A percentile compares a stretch with the other conserved stretches of the same genome.
These are phyloP conservation scores for Microtus oregoni DNA, from an alignment of 2,113 vertebrate genomes.

Conservation along the genomic window DNA sequence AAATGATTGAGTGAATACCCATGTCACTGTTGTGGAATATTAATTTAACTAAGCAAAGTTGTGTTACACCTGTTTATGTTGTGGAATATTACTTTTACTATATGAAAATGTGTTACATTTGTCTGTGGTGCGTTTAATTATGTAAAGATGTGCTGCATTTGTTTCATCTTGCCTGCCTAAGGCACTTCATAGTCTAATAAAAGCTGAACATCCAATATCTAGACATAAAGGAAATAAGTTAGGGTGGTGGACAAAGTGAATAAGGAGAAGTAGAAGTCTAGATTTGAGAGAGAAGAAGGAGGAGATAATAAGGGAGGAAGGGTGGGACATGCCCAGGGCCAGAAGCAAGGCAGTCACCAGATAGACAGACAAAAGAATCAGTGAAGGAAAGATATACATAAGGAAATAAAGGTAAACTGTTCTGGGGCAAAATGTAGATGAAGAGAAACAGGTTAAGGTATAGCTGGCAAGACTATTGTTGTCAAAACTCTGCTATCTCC, in stretches of 20 bases:
- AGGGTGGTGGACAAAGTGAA: not conserved
- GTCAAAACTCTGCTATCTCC: too few species aligned
- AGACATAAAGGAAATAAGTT: not conserved
- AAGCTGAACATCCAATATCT: not conserved
- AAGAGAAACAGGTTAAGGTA: not conserved
- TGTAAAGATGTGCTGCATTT: not conserved
- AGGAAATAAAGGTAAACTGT: not conserved
- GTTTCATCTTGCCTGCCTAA: not conserved
- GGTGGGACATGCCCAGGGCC: not conserved
- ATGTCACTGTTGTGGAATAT: not conserved
- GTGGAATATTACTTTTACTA: too few species aligned
- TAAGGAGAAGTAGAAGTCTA: not conserved
- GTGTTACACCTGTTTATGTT: not conserved
- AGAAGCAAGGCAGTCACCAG: not conserved
- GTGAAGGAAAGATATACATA: not conserved
- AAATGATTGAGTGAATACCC: not conserved
- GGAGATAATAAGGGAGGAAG: not conserved
- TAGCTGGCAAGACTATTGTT: not conserved
- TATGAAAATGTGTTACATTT: too few species aligned
- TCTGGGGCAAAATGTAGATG: not conserved
- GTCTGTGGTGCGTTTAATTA: too few species aligned
- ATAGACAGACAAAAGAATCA: not conserved
- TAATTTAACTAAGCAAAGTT: not conserved
- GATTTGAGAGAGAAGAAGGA: not conserved
- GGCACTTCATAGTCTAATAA: not conserved